Evolutionary conservation across 2,113 vertebrate species (phyloP).

Genomic region (Zosterops pallidus): DNA sequence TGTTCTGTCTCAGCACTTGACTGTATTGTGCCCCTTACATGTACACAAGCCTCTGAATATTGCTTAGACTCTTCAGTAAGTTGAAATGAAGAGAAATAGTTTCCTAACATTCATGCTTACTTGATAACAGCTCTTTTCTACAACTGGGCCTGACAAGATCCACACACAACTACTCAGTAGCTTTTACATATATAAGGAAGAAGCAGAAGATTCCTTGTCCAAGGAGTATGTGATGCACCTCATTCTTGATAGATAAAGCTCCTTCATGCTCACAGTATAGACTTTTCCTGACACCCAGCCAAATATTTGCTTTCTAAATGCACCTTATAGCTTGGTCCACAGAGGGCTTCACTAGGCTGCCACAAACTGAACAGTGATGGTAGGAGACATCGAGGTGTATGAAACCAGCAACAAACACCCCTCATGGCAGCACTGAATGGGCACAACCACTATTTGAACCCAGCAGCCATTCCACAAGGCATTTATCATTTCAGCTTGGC

Average conservation of each 20-base stretch:
- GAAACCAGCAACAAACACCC: neutral
- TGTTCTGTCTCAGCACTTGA: neutral
- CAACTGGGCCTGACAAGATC: neutral
- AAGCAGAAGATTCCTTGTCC: neutral
- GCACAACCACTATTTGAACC: neutral
- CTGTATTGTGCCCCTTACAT: neutral
- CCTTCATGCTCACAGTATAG: neutral
- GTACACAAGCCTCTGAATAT: neutral
- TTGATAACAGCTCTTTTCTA: neutral
- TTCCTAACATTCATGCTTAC: neutral
- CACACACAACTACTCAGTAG: neutral
- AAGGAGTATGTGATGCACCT: neutral
- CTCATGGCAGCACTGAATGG: neutral
- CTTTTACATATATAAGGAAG: neutral
- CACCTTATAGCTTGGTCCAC: neutral
- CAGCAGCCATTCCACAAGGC: neutral
- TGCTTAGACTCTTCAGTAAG: neutral
- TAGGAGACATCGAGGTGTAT: neutral
- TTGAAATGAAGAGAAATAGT: neutral
- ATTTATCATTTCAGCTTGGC: neutral
- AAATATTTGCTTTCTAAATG: neutral
- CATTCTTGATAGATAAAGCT: neutral
- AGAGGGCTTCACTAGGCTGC: neutral
- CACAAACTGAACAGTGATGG: neutral
- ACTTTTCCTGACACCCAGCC: neutral